Evolutionary conservation across 2,888 invertebrate genomes (phyloP), one percentile per base, ranked within the genome.

Genomic region (Gymnoscelis rufifasciata): DNA sequence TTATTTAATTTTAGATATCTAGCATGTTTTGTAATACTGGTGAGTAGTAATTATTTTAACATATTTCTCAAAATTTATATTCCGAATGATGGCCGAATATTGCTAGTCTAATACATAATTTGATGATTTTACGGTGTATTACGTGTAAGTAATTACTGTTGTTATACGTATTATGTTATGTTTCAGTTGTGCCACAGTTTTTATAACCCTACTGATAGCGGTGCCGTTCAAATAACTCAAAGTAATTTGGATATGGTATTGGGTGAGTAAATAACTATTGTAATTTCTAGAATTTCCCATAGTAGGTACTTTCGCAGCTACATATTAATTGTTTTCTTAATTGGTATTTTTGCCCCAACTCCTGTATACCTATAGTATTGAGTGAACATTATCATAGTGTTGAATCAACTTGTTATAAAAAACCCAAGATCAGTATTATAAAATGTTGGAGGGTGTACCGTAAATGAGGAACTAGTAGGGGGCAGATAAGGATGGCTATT

Each of bases 241-340:
- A 90, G 92, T 74, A 95, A 94, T 87, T 91, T 96, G 88, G 95
- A 95, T 87, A 92, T 92, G 91, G 93, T 93, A 57, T 89, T 96
- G 90, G 95, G 96, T 95, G 84, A 91, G 90, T 54, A 33, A 33
- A 46, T 43, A 43, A 29, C 52, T 3, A 19, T 47, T 52, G 57
- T 55, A 50, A 59, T 56, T 64, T 57, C 50, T 54, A 43, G 49
- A 56, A 55, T n/a, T 6, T 41, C 19, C 36, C 0, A 19, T 7
- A 10, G 35, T 10, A 33, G 10, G 7, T 15, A 7, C 3, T n/a
- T n/a, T n/a, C n/a, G n/a, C n/a, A n/a, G n/a, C n/a, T n/a, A n/a
- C n/a, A n/a, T n/a, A n/a, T n/a, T n/a, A n/a, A n/a, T n/a, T n/a
- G n/a, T n/a, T n/a, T n/a, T 26, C 3, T 26, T 26, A 2, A 26